Base-by-base conservation (phyloP, 2,888 invertebrate genomes). In the Scrobipalpa atriplicella region DNA sequence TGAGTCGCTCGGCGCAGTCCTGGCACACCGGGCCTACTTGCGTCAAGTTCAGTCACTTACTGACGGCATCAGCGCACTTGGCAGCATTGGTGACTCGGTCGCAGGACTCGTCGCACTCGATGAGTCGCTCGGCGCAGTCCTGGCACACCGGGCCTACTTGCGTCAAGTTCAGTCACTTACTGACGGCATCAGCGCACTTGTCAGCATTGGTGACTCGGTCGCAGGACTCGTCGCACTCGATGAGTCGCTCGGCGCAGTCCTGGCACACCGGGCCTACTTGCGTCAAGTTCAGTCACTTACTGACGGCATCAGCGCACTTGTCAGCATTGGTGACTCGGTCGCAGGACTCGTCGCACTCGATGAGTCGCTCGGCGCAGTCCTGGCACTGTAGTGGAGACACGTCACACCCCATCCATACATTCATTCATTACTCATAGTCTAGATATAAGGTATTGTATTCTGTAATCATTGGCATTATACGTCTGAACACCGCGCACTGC, bases 231-330 rank as follows among this genome's bases (percentile, higher is more conserved):
- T 90, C 90, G 77, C 91, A 91, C 7, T 85, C 78, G 21, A 91
- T 83, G 63, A 91, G 81, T 2, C 68, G 74, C 11, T 82, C 77
- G 71, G 83, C 79, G 71, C 77, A 79, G 1, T 86, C 86, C 0
- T 76, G 83, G 66, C 91, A 92, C 63, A 91, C 84, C 0, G 90
- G 87, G 3, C 87, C 88, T 1, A 77, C 73, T 72, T 81, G 79
- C 65, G 85, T 80, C 84, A 89, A 84, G 71, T 85, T 86, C 9
- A 85, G 19, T 36, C 3, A 71, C 80, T 72, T 19, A 90, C 90
- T 85, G 21, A 90, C 81, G 62, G 84, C 76, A 13, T 85, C 84
- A 84, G 86, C 87, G 72, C 90, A 90, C 43, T 78, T 78, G 63
- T 84, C 70, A n/a, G 78, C 71, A 9, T 85, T 85, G 1, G 73